These are phyloP conservation scores for Bombus polaris DNA, from an alignment of 1,140 invertebrate genomes.

Conservation along the genomic window DNA sequence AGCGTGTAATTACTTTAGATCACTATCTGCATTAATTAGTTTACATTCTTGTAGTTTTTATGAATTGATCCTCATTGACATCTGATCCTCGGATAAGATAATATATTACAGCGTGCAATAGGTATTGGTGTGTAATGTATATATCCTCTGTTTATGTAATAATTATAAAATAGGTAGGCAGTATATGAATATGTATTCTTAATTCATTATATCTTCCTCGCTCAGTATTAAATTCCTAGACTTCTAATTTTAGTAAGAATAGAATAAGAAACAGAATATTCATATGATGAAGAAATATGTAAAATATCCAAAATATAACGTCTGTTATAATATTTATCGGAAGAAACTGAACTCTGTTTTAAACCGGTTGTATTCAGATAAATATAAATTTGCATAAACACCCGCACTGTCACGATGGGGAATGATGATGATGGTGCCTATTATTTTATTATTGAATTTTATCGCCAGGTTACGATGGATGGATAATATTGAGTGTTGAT, in stretches of 20 bases:
- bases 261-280: neutral
- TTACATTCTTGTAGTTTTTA: too few species aligned
- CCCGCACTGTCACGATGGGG: neutral
- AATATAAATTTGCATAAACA: neutral
- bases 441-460: neutral
- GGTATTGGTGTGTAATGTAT: too few species aligned
- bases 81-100: too few species aligned
- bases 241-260: neutral
- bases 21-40: too few species aligned
- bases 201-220: too few species aligned
- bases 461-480: too few species aligned
- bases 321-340: too few species aligned
- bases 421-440: neutral
- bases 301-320: neutral
- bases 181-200: neutral
- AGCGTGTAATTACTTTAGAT: too few species aligned
- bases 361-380: neutral
- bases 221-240: rapidly evolving
- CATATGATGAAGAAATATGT: neutral
- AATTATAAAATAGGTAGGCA: neutral
- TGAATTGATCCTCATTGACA: too few species aligned
- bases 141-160: neutral
- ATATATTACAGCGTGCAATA: too few species aligned
- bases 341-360: too few species aligned
- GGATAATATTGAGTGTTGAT: neutral